phyloP scores from a whole-genome alignment of 2,888 invertebrate genomes.

The Tachina grossa region DNA sequence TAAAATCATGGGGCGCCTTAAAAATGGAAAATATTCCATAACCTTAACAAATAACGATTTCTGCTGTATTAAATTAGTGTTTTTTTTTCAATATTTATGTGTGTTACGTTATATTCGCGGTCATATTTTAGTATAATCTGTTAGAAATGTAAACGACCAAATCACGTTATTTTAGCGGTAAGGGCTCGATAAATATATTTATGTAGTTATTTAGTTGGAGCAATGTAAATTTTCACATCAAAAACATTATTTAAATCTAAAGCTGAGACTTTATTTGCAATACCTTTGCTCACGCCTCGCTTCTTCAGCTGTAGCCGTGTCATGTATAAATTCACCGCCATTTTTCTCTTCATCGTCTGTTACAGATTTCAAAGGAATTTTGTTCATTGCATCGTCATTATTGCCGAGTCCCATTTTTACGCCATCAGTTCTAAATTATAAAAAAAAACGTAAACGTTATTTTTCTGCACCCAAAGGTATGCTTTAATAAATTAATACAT shows the following conservation, averaged over 20 bases:
- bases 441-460: not conserved
- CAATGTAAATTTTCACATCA: not conserved
- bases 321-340: slow-evolving; percentile 79
- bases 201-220: not conserved
- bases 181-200: not conserved
- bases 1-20: no score
- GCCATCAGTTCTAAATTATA: slow-evolving; percentile 76
- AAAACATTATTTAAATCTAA: not conserved
- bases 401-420: slow-evolving; percentile 79
- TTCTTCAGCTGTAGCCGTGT: slow-evolving; percentile 78
- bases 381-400: slow-evolving; percentile 80
- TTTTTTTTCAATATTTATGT: no score
- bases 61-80: no score
- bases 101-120: no score
- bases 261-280: slow-evolving; percentile 25
- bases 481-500: slow-evolving; percentile 30
- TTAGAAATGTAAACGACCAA: no score
- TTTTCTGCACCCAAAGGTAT: slow-evolving; percentile 63
- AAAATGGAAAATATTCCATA: no score
- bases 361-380: slow-evolving; percentile 79
- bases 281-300: slow-evolving; percentile 79
- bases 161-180: no score
- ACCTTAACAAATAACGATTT: no score
- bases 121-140: no score
- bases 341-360: slow-evolving; percentile 80